These are phyloP conservation scores for Ridgeia piscesae DNA, from an alignment of 1,140 invertebrate species.

Conservation along the genomic window DNA sequence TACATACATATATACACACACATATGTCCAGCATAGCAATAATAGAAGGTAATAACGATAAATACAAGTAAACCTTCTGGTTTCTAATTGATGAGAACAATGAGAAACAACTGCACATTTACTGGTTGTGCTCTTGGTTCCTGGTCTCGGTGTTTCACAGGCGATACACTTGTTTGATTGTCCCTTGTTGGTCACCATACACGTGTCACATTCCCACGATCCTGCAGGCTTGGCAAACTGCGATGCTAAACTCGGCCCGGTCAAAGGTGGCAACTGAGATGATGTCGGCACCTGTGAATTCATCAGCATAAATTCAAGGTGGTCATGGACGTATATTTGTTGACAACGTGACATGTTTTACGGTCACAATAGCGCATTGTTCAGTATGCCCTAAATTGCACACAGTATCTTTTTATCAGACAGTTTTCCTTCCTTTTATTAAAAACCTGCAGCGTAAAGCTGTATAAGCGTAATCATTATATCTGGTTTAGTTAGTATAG, in stretches of 20 bases:
- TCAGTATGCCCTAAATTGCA: background rate
- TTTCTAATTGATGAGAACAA: background rate
- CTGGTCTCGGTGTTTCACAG: slow-evolving; percentile 52
- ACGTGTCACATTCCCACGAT: slow-evolving; percentile 60
- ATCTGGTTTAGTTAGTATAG: too few relatives aligned
- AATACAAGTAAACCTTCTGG: background rate
- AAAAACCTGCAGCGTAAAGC: too few relatives aligned
- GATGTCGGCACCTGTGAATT: background rate
- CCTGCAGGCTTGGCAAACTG: slow-evolving; percentile 8
- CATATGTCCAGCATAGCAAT: too few relatives aligned
- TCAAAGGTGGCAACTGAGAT: background rate
- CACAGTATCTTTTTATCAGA: background rate
- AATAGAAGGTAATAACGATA: too few relatives aligned
- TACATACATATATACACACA: too few relatives aligned
- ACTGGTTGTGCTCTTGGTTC: slow-evolving; percentile 18
- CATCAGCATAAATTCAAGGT: background rate
- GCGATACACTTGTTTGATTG: slow-evolving; percentile 65
- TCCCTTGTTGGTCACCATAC: slow-evolving; percentile 68
- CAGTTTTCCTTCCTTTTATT: background rate
- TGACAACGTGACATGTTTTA: background rate
- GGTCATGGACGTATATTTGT: background rate
- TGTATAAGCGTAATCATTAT: too few relatives aligned
- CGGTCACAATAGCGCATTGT: background rate
- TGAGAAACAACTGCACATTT: background rate
- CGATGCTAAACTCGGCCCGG: background rate